These are phyloP conservation scores for Anomalospiza imberbis DNA, from an alignment of 2,797 vertebrate species.

Conservation along the genomic window DNA sequence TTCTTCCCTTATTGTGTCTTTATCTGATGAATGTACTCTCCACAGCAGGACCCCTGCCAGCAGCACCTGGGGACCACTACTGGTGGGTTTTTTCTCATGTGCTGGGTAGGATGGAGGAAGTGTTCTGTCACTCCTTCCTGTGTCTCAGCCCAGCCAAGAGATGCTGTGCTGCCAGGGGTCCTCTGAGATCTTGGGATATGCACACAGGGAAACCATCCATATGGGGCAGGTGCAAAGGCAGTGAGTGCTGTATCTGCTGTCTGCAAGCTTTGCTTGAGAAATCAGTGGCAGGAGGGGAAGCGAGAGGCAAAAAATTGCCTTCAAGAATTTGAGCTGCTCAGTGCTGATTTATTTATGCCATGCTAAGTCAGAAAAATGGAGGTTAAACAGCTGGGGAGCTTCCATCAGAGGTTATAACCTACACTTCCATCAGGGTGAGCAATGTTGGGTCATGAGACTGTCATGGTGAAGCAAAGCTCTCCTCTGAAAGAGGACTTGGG, in stretches of 20 bases:
- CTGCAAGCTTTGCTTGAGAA: background rate
- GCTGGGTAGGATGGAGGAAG: background rate
- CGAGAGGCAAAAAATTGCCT: background rate
- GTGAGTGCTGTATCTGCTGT: background rate
- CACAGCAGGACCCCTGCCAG: rapidly evolving
- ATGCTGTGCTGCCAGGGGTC: background rate
- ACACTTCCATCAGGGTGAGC: background rate
- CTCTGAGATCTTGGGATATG: background rate
- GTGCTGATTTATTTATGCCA: background rate
- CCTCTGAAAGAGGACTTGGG: background rate
- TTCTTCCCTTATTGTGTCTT: background rate
- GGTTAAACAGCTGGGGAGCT: background rate
- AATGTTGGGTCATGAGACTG: background rate
- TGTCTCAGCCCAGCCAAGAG: background rate
- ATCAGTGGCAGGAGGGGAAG: background rate
- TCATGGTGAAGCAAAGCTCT: background rate
- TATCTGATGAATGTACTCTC: background rate
- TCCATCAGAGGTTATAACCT: background rate
- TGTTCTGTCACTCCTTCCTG: rapidly evolving
- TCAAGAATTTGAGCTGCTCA: background rate
- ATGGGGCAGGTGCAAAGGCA: background rate
- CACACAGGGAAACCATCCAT: background rate
- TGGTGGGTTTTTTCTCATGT: rapidly evolving
- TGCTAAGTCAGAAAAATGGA: background rate
- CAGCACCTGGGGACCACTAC: too few species aligned